phyloP scores from a whole-genome alignment of 2,113 vertebrate species.

The Leptodactylus fuscus region DNA sequence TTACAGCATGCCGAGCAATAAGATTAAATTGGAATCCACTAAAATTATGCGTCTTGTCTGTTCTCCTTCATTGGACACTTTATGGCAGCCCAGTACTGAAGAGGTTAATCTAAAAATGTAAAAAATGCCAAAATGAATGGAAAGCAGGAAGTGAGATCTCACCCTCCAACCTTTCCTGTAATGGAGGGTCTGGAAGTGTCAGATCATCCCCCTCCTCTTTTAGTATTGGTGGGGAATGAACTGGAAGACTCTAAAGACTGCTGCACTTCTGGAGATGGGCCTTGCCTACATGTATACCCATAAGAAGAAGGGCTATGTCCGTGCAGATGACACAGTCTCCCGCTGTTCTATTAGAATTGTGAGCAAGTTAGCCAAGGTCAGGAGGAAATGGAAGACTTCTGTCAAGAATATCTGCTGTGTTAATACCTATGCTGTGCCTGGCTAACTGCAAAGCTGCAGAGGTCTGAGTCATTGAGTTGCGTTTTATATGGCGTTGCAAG shows the following conservation, averaged over 20 bases:
- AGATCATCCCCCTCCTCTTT: neutral
- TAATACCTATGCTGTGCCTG: too few relatives aligned
- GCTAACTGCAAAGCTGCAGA: neutral
- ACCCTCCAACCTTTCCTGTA: conserved; percentile 1
- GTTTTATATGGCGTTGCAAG: neutral
- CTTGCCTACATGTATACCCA: neutral
- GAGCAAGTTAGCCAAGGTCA: conserved; percentile 39
- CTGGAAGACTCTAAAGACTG: neutral
- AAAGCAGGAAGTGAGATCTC: conserved; percentile 68
- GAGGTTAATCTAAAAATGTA: conserved; percentile 68
- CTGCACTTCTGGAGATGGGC: neutral
- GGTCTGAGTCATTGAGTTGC: neutral
- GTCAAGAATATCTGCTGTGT: neutral
- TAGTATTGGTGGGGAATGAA: neutral
- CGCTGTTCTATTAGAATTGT: neutral
- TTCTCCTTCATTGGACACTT: too few relatives aligned
- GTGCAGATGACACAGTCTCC: neutral
- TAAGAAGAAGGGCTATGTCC: neutral
- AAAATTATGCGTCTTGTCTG: neutral
- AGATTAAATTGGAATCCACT: neutral
- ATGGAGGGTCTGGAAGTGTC: conserved; percentile 33
- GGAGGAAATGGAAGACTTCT: neutral
- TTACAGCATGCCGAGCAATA: too few relatives aligned
- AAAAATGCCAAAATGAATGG: conserved; percentile 72
- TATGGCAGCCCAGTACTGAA: neutral